Evolutionary conservation across 2,113 vertebrate species (phyloP), one percentile per base, ranked within the genome.

Genomic region (Sprattus sprattus): DNA sequence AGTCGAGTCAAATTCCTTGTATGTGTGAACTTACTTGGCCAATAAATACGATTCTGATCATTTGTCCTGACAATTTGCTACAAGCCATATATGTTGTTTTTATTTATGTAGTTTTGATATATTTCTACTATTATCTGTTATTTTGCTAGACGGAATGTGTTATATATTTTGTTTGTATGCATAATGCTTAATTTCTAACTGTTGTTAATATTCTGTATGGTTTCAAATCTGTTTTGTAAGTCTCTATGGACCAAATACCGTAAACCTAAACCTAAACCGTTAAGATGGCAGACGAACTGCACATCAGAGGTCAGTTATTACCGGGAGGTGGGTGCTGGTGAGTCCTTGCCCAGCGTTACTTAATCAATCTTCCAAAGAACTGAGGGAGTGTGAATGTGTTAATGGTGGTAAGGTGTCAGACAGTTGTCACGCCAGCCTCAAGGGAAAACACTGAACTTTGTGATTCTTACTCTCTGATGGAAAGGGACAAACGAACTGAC

Each of bases 281-380:
- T 39, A 60, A 4, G 54, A 20, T 60, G 54, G 18, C 20, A 22
- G 5, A 20, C 22, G 3, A 60, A 60, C 18, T 60, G 18, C 6
- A 39, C 39, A 60, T 60, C 54, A 22, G 54, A 60, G 54, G 54
- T 60, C 54, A 60, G 54, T 20, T 60, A 60, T 60, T 20, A 20
- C 18, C 20, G 54, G 18, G 52, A 6, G 54, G 6, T 60, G 54
- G 54, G 20, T 60, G 54, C 6, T 60, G 54, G 18, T 39, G 39
- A 60, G 54, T 6, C 54, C 54, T 22, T 6, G 20, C 0, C 6
- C 18, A 11, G 1, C 13, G 47, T 92, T 90, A 93, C 88, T 89
- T 57, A n/a, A n/a, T n/a, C n/a, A 57, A 57, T 22, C 18, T 57
- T 57, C 54, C 18, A 57, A 20, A 2, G 54, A 22, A 57, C 54